Evolutionary conservation across 2,113 vertebrate species (phyloP), one percentile per base, ranked within the genome.

Genomic region (Hyperopisus bebe): DNA sequence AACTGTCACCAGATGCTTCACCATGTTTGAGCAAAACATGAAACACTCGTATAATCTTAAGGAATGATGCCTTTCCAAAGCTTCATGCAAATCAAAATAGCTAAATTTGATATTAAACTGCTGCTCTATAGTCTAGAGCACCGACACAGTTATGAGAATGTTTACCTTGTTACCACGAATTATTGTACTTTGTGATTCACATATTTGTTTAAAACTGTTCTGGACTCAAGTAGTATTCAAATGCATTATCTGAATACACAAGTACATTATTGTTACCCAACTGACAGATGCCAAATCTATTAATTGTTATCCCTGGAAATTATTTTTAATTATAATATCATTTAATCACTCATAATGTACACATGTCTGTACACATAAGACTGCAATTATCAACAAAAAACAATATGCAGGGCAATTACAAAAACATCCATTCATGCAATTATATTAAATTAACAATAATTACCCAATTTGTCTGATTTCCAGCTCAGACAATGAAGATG

Each of bases 391-490:
- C 24, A 19, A 53, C 47, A 48, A 46, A 42, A 88, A 88, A 24
- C 39, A 74, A 48, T 48, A 62, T 42, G 53, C n/a, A 88, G 44
- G 27, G 88, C n/a, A 58, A 88, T 70, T 88, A 70, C 44, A 66
- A 88, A 74, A 46, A 77, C 82, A 84, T 46, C 82, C 58, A 88
- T 88, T 88, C 42, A 58, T 48, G 62, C 42, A 88, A 88, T 88
- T 88, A 48, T 42, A 55, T 74, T 39, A 53, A 83, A 83, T 89
- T 89, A 89, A 82, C 74, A 51, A 39, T 89, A 89, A 89, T 89
- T 82, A 89, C 35, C 48, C 88, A 83, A 89, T 89, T 89, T 83
- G 46, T 89, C 44, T 89, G 88, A 83, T 42, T 55, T 48, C 24
- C 35, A 42, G 27, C n/a, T 80, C 31, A 80, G 42, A 88, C 87